Evolutionary conservation across 2,797 vertebrate species (phyloP).

Genomic region (Propithecus perrieri): DNA sequence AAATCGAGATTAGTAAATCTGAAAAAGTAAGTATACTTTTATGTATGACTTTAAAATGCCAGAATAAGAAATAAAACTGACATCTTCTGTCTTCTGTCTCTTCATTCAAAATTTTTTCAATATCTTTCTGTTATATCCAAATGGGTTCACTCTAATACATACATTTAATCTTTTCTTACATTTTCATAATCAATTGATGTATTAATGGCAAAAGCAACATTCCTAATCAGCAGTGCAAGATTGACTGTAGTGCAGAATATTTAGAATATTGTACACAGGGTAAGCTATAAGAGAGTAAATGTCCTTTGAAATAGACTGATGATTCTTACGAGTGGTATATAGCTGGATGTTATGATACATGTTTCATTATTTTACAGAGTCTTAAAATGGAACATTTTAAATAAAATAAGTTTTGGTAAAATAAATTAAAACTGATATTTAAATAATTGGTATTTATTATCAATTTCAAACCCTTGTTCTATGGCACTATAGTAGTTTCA

Average conservation of each 20-base stretch:
- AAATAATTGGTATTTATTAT: background rate
- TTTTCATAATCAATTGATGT: background rate
- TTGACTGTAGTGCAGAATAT: background rate
- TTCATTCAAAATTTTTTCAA: background rate
- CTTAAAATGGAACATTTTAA: background rate
- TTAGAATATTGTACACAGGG: background rate
- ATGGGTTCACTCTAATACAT: background rate
- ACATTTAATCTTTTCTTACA: background rate
- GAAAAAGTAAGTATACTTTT: background rate
- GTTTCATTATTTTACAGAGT: background rate
- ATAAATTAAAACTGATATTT: background rate
- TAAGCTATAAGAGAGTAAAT: background rate
- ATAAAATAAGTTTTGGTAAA: background rate
- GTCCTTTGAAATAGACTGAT: background rate
- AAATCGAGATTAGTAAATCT: background rate
- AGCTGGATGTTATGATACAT: background rate
- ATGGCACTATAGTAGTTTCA: background rate
- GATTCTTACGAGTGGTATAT: background rate
- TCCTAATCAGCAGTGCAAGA: background rate
- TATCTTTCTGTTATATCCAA: background rate
- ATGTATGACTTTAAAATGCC: background rate
- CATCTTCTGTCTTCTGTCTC: background rate
- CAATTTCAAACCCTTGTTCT: background rate
- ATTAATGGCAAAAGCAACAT: background rate
- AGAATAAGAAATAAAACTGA: background rate